Percentiles rank a stretch among this genome's conserved stretches.
These are phyloP conservation scores for Caenorhabditis macrosperma DNA, from an alignment of 2,888 invertebrate species.

Conservation along the genomic window DNA sequence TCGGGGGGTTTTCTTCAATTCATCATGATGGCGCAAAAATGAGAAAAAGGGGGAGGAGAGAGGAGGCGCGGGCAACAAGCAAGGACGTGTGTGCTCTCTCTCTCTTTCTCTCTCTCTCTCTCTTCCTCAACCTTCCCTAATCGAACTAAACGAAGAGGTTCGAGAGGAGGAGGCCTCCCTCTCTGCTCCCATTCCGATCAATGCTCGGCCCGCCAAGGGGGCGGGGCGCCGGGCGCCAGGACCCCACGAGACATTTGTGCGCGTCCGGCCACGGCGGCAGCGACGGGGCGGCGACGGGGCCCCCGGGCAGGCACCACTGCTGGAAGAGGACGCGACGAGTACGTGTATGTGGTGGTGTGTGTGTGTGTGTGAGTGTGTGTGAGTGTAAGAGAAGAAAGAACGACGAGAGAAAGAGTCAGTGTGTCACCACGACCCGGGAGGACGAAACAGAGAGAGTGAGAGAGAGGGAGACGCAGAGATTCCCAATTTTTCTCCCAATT, in stretches of 20 bases:
- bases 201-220: background rate
- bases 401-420: background rate
- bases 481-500: background rate
- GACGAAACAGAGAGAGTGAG: background rate
- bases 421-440: slow-evolving; percentile 11
- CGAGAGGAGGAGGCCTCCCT: background rate
- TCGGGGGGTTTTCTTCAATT: no score
- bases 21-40: no score
- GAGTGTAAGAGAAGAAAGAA: background rate
- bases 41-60: no score
- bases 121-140: slow-evolving; percentile 1
- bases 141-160: slow-evolving; percentile 19
- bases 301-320: background rate
- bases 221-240: slow-evolving; percentile 18
- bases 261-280: no score
- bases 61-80: no score
- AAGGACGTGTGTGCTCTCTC: no score
- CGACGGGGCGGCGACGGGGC: background rate
- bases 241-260: background rate
- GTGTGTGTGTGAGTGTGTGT: background rate
- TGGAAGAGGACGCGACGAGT: background rate
- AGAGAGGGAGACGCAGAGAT: slow-evolving; percentile 17
- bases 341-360: background rate
- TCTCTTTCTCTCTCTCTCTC: background rate
- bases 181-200: slow-evolving; percentile 23